Evolutionary conservation across 2,797 vertebrate genomes (phyloP).

Genomic region (Monodelphis domestica): DNA sequence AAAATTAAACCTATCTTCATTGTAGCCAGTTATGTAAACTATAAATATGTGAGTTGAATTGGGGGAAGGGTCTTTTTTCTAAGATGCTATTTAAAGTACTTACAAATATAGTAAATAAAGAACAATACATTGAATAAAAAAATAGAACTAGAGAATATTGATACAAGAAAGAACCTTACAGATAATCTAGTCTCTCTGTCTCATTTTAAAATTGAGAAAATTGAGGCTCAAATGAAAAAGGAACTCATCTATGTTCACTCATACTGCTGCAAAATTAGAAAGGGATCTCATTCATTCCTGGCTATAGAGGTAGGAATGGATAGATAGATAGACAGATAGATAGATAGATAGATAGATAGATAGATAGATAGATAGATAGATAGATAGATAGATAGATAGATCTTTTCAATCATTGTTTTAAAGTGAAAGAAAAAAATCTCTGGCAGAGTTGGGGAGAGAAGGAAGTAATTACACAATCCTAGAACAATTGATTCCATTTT

Average conservation of each 20-base stretch:
- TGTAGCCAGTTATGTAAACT: slow-evolving; percentile 62
- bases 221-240: background rate
- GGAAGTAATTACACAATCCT: background rate
- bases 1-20: slow-evolving; percentile 77
- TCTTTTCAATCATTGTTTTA: background rate
- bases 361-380: too few relatives aligned
- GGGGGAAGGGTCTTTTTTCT: slow-evolving; percentile 20
- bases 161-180: background rate
- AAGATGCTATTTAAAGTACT: slow-evolving; percentile 61
- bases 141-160: slow-evolving; percentile 21
- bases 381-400: too few relatives aligned
- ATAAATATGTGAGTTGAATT: background rate
- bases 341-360: too few relatives aligned
- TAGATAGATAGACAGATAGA: too few relatives aligned
- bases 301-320: background rate
- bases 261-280: background rate
- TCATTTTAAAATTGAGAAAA: background rate
- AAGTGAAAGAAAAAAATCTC: background rate
- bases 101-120: slow-evolving; percentile 53
- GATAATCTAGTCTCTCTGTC: background rate
- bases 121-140: background rate
- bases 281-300: background rate
- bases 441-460: background rate
- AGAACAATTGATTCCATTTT: background rate
- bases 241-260: background rate